These are phyloP conservation scores for Microtus richardsoni DNA, from an alignment of 2,113 vertebrate species.

Conservation along the genomic window DNA sequence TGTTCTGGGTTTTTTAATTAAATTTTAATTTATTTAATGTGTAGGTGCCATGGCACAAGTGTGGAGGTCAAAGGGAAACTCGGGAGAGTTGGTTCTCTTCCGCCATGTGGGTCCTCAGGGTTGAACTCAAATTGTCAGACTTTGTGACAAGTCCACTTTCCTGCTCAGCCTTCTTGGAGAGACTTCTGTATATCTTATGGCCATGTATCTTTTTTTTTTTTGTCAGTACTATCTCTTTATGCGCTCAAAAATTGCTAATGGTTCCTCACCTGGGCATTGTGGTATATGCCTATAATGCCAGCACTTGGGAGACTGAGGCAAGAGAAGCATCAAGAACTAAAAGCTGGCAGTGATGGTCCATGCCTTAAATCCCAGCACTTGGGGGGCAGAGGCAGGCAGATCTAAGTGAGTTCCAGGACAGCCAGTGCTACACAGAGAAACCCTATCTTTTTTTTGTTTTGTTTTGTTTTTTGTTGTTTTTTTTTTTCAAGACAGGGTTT, in stretches of 20 bases:
- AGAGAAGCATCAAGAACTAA: not conserved
- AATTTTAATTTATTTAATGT: not conserved
- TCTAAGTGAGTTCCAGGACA: not conserved
- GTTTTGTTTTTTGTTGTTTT: too few species aligned
- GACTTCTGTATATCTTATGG: not conserved
- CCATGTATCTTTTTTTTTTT: not conserved
- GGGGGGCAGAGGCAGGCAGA: not conserved
- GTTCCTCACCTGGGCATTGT: not conserved
- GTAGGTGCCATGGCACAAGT: not conserved
- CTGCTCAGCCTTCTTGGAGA: not conserved
- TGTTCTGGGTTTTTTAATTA: constrained; percentile 34
- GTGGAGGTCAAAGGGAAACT: not conserved
- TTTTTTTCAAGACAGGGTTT: too few species aligned
- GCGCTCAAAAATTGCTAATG: constrained; percentile 23
- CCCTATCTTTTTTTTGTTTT: not conserved
- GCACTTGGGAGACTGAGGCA: not conserved
- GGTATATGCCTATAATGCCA: not conserved
- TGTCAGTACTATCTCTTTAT: not conserved
- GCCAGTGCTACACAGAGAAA: not conserved
- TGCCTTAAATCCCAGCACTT: not conserved
- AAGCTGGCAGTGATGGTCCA: not conserved
- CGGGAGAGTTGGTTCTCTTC: not conserved
- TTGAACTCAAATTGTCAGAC: not conserved
- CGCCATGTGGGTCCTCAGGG: not conserved
- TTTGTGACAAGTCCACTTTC: not conserved